Evolutionary conservation across 1,140 invertebrate species (phyloP).

Genomic region (Matsumurasca onukii): DNA sequence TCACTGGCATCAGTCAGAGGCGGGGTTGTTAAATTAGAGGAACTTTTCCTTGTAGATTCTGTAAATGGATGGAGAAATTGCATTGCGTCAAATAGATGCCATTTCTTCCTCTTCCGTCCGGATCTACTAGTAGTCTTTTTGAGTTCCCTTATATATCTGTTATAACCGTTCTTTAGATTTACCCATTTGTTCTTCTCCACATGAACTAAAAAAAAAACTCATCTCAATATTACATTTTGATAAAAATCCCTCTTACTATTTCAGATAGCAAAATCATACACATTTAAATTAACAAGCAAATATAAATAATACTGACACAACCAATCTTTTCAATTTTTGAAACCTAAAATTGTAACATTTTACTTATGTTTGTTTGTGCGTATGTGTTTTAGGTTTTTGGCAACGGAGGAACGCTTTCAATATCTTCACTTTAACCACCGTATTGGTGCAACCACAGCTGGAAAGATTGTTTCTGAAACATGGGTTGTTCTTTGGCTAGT

Average conservation of each 20-base stretch:
- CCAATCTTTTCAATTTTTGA: background rate
- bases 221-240: background rate
- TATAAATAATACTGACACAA: background rate
- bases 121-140: slow-evolving; percentile 14
- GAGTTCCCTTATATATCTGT: slow-evolving; percentile 1
- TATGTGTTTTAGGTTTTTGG: background rate
- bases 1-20: background rate
- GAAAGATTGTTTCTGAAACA: slow-evolving; percentile 28
- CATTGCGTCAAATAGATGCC: slow-evolving; percentile 16
- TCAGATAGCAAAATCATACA: background rate
- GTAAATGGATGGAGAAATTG: background rate
- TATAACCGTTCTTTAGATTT: slow-evolving; percentile 18
- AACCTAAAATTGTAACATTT: no score
- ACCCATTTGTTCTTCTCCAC: slow-evolving; percentile 28
- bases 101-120: background rate
- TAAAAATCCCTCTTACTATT: background rate
- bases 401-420: slow-evolving; percentile 6
- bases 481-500: slow-evolving; percentile 1
- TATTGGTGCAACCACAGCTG: slow-evolving; percentile 7
- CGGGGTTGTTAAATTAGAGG: background rate
- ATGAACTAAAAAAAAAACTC: background rate
- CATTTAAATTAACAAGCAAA: background rate
- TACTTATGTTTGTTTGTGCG: background rate
- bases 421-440: slow-evolving; percentile 17
- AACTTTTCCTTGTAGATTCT: background rate